Base-by-base conservation (phyloP, 2,797 vertebrate species). In the Onychomys torridus region DNA sequence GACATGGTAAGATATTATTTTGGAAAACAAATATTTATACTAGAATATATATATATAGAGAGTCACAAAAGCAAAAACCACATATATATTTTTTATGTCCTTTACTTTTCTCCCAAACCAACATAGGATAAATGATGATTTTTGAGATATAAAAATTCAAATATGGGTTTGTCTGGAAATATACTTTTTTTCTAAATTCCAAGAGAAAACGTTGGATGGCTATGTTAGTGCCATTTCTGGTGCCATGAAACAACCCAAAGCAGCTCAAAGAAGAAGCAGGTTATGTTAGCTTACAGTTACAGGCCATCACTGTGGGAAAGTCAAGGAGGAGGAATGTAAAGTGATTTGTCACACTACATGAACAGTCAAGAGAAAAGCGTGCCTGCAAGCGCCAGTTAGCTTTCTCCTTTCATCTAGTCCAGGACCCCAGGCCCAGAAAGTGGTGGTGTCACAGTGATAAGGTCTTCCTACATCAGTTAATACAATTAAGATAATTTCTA, bases 101-200 rank as follows among this genome's bases (percentile, higher is more conserved):
- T 88, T 14, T 65, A 14, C 37, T 71, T 71, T 63, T 49, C 19
- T 27, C 37, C 52, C 55, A 32, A 76, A 88, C 34, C 23, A 89
- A 89, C 52, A 55, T 10, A 71, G 21, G 32, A 32, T 67, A 16
- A 90, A 86, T 89, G 17, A 94, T 52, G 78, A 77, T 82, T 89
- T 82, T 89, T 82, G 23, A 23, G 52, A 73, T 14, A 73, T 13
- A 83, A 93, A 93, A 76, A 61, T 49, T 78, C n/a, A 95, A 96
- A 96, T 65, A 61, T 69, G 37, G 77, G 19, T 89, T 92, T 91
- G 2, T 86, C 49, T 67, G 37, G 57, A 93, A 87, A 83, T 23
- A n/a, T 0, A 59, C 4, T 81, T 82, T 29, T 34, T 52, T 59
- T 13, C 16, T 83, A 57, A 73, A 93, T 82, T 95, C 59, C 59